A percentile compares a stretch with the other conserved stretches of the same genome.
Evolutionary conservation across 2,888 invertebrate genomes (phyloP).

Genomic region (Pasiphila rectangulata): DNA sequence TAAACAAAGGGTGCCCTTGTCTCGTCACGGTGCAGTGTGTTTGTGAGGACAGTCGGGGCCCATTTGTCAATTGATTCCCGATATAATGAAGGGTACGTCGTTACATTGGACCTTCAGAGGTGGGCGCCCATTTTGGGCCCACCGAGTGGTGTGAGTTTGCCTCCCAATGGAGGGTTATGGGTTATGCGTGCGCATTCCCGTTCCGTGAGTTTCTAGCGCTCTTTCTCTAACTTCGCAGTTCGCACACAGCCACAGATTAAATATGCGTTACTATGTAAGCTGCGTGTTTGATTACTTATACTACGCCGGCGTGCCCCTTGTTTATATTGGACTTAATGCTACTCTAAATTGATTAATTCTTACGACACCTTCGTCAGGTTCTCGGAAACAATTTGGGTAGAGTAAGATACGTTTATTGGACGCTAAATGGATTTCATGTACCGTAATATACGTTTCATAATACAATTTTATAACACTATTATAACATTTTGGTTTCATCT

Average conservation of each 20-base stretch:
- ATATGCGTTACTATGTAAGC: constrained; percentile 23
- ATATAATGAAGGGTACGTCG: constrained; percentile 78
- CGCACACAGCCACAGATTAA: constrained; percentile 47
- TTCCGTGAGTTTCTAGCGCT: constrained; percentile 40
- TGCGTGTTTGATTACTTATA: constrained; percentile 68
- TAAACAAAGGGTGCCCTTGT: constrained; percentile 51
- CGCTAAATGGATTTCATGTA: too few relatives aligned
- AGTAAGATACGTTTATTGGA: too few relatives aligned
- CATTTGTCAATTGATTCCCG: constrained; percentile 79
- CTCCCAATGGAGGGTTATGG: constrained; percentile 52
- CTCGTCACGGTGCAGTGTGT: constrained; percentile 38
- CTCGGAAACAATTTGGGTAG: constrained; percentile 42
- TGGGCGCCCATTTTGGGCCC: constrained; percentile 66
- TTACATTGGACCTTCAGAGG: constrained; percentile 73
- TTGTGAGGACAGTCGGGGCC: constrained; percentile 47
- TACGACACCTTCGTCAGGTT: constrained; percentile 59
- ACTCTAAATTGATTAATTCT: constrained; percentile 77
- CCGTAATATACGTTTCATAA: too few relatives aligned
- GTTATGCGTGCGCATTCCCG: constrained; percentile 62
- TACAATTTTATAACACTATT: too few relatives aligned
- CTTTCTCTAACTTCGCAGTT: constrained; percentile 38
- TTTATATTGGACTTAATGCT: constrained; percentile 75
- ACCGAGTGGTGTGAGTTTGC: constrained; percentile 57
- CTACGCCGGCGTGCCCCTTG: constrained; percentile 69
- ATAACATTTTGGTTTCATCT: too few relatives aligned